These are phyloP conservation scores for Eubucco bourcierii DNA, from an alignment of 2,113 vertebrate genomes.

Conservation along the genomic window DNA sequence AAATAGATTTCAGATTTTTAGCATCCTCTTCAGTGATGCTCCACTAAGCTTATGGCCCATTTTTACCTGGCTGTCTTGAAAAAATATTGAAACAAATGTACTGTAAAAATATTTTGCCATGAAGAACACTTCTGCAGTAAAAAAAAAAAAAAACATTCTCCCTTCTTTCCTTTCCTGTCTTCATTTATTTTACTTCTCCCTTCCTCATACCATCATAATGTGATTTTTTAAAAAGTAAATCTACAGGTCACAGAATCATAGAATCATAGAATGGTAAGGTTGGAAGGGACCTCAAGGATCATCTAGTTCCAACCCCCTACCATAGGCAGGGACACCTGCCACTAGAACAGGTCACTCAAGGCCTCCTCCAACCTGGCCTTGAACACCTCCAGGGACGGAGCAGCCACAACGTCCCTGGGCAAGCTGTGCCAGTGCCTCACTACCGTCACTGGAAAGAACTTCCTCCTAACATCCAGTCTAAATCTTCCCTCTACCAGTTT, in stretches of 20 bases:
- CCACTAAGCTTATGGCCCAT: neutral
- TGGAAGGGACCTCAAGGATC: too few species aligned
- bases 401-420: too few species aligned
- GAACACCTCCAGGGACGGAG: too few species aligned
- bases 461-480: too few species aligned
- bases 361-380: too few species aligned
- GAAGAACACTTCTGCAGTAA: neutral
- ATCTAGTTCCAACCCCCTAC: too few species aligned
- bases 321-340: too few species aligned
- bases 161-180: neutral
- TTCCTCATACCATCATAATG: neutral
- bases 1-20: neutral
- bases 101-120: neutral
- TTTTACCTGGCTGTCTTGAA: neutral
- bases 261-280: too few species aligned
- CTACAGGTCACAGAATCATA: slow-evolving; percentile 52
- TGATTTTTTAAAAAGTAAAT: slow-evolving; percentile 42
- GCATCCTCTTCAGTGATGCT: neutral
- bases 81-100: neutral
- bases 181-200: neutral
- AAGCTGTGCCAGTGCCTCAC: too few species aligned
- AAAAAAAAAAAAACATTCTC: neutral
- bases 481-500: too few species aligned
- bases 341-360: too few species aligned
- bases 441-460: too few species aligned